Base-by-base conservation (phyloP, 2,888 invertebrate genomes). In the Macaria notata region DNA sequence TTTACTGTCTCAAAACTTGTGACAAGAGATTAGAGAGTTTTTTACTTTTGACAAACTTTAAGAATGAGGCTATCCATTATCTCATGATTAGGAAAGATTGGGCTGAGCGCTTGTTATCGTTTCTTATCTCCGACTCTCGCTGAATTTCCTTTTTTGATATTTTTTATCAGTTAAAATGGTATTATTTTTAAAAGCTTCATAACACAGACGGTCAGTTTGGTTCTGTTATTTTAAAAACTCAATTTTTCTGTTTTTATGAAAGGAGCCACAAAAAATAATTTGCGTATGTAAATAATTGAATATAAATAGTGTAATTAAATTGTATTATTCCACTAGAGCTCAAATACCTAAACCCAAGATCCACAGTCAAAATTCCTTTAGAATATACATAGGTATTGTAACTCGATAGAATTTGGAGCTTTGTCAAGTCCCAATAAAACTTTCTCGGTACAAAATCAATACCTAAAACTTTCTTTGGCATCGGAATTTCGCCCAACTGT, bases 11-110 rank as follows among this genome's bases (percentile, higher is more conserved):
- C 56, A 56, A 53, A 61, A 56, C 44, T 50, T 53, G 31, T 55
- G 55, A 59, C 55, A 52, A 42, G 52, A 29, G 51, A 59, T 59
- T 52, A 55, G 46, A 36, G 42, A 60, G 49, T 38, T 55, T 56
- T 54, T 52, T 49, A 53, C 53, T 49, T 52, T 47, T 19, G 50
- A 50, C 56, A 47, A 56, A 56, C 49, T 56, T 56, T 43, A 49
- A 38, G 51, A 55, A 59, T 47, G 46, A 53, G 45, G 49, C 51
- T 48, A 48, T 53, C 54, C 53, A 56, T 61, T 56, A 61, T 61
- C 50, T 61, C 45, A 41, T 54, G 56, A 56, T 56, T 56, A 47
- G 41, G 31, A 46, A 36, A 56, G 49, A 56, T 61, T 56, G 42
- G 50, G 50, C 45, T 19, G 60, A 53, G 29, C 9, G 46, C 52